Conservation (phyloP, 2,797 vertebrate genomes). For the Bucorvus abyssinicus region DNA sequence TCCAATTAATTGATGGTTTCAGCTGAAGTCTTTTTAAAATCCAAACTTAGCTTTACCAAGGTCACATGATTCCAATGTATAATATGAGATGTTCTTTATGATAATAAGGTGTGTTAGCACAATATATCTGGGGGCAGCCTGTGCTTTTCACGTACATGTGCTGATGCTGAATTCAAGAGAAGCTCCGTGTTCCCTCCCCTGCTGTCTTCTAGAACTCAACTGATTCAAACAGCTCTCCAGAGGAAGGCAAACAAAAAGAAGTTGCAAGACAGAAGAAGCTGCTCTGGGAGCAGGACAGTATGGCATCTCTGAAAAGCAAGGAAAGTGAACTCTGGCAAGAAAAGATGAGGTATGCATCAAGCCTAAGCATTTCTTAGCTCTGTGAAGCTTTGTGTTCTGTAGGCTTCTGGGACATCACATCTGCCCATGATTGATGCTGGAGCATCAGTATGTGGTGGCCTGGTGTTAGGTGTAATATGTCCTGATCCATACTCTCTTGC, state of each 20-base stretch:
- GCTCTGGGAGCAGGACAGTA: conserved; percentile 30
- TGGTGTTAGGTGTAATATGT: neutral
- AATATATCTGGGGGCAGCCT: neutral
- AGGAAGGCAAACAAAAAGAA: conserved; percentile 73
- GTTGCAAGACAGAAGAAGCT: conserved; percentile 57
- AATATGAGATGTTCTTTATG: neutral
- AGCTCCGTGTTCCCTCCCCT: neutral
- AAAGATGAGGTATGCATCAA: conserved; percentile 57
- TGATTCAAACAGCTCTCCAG: conserved; percentile 56
- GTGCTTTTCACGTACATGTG: neutral
- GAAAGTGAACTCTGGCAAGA: conserved; percentile 48
- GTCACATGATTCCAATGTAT: neutral
- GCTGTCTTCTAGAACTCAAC: conserved; percentile 58
- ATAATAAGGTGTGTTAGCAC: neutral
- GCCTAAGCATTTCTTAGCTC: neutral
- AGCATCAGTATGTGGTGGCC: neutral
- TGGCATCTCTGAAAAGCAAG: conserved; percentile 23
- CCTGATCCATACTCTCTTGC: neutral
- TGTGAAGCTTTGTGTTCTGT: neutral
- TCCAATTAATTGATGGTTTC: neutral
- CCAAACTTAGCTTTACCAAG: neutral
- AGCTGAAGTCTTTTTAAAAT: neutral
- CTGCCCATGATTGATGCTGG: neutral
- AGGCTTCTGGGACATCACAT: neutral
- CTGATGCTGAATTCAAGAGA: neutral